These are phyloP conservation scores for Lepidochrysops patricia DNA, from an alignment of 2,888 invertebrate genomes.

Conservation along the genomic window DNA sequence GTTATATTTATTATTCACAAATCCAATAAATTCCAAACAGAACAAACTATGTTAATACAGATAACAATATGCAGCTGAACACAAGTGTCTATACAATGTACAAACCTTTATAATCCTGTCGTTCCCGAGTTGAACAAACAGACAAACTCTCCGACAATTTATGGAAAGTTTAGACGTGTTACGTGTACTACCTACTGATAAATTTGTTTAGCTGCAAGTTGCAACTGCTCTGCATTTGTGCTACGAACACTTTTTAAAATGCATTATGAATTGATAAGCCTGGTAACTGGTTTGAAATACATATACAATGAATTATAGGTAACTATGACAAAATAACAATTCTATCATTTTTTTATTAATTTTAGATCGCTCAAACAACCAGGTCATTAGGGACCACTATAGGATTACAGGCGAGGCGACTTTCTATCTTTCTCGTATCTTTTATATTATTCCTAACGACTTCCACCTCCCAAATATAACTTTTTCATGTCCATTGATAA, in stretches of 20 bases:
- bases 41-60: neutral
- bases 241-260: neutral
- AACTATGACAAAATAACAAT: no score
- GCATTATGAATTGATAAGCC: neutral
- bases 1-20: neutral
- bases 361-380: no score
- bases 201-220: neutral
- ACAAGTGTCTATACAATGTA: constrained; percentile 4
- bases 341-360: neutral
- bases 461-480: no score
- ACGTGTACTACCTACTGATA: no score
- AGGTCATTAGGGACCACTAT: no score
- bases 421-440: no score
- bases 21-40: neutral
- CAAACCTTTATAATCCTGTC: neutral
- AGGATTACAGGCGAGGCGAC: no score
- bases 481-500: no score
- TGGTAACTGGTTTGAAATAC: no score
- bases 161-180: neutral
- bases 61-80: neutral
- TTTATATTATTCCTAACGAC: no score
- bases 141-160: neutral
- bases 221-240: no score
- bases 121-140: constrained; percentile 1
- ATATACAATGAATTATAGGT: no score